A percentile compares a stretch with the other conserved stretches of the same genome.
Evolutionary conservation across 1,140 invertebrate genomes (phyloP).

Genomic region (Lepidotrigona ventralis): DNA sequence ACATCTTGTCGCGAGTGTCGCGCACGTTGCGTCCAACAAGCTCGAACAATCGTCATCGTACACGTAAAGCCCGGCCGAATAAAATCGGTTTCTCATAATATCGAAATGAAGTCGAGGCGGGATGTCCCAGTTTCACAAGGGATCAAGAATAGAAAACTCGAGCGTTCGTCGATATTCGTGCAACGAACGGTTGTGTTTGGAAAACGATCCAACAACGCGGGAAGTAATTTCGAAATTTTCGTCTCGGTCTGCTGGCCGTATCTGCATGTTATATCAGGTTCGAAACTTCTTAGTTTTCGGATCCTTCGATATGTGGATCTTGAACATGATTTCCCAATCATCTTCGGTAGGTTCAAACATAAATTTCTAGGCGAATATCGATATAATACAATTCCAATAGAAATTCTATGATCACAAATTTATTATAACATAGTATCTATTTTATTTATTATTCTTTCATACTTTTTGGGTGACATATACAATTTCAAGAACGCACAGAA

Average conservation of each 20-base stretch:
- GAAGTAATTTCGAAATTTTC: background rate
- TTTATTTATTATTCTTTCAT: no score
- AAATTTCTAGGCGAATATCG: no score
- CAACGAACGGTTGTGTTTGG: background rate
- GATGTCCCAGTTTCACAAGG: background rate
- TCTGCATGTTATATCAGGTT: background rate
- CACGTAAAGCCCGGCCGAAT: background rate
- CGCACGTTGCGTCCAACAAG: background rate
- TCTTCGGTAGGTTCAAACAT: no score
- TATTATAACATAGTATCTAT: no score
- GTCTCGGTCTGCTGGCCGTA: background rate
- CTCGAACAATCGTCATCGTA: background rate
- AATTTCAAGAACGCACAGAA: no score
- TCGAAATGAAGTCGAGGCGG: background rate
- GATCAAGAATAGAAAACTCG: background rate
- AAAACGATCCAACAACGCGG: background rate
- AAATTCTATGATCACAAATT: no score
- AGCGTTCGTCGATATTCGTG: background rate
- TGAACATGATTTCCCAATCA: no score
- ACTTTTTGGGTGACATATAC: no score
- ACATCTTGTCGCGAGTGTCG: background rate
- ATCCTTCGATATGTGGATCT: background rate
- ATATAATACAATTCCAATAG: no score
- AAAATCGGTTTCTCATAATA: conserved; percentile 12
- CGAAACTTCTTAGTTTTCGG: background rate